Evolutionary conservation across 2,113 vertebrate genomes (phyloP), one percentile per base, ranked within the genome.

Genomic region (Trogon surrucura): DNA sequence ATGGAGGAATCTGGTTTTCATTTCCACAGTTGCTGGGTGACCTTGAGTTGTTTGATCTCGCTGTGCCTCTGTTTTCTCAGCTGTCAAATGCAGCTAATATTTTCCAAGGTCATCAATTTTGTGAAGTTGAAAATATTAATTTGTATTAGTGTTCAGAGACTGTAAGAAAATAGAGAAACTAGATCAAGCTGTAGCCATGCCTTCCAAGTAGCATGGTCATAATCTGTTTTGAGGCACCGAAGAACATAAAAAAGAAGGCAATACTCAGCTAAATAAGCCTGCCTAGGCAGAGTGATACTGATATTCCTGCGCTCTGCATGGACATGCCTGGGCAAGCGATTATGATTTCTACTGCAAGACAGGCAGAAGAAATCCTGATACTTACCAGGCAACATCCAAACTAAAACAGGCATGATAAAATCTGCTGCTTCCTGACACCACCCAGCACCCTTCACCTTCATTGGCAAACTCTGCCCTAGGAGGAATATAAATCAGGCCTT

Each of bases 401-500:
- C 36, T 75, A 94, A 85, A 92, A 61, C 10, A 94, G 72, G 82
- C 67, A 47, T 78, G 88, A 92, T 84, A 92, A 93, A 82, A 97
- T 83, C 85, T 92, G n/a, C 53, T 72, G 12, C n/a, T 83, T 91
- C 53, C 85, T 96, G 91, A 86, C 80, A 88, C 67, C 79, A 54
- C 82, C 85, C 78, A 93, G 54, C 32, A 72, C 64, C 34, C 51
- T 83, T 93, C 61, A 67, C 36, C 75, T 66, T 80, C 85, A 80
- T 78, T 86, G 44, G 60, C 47, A 80, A 90, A 88, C 19, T 80
- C 19, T 77, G 65, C 70, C 32, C 32, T 41, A n/a, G 64, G 29
- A 89, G 21, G 9, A 80, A 13, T 47, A 78, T 58, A 83, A 80
- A 86, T 78, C 62, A 74, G 67, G 15, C 16, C 27, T 25, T 66